phyloP scores from a whole-genome alignment of 2,888 invertebrate species.

The Drosophila meridiana region DNA sequence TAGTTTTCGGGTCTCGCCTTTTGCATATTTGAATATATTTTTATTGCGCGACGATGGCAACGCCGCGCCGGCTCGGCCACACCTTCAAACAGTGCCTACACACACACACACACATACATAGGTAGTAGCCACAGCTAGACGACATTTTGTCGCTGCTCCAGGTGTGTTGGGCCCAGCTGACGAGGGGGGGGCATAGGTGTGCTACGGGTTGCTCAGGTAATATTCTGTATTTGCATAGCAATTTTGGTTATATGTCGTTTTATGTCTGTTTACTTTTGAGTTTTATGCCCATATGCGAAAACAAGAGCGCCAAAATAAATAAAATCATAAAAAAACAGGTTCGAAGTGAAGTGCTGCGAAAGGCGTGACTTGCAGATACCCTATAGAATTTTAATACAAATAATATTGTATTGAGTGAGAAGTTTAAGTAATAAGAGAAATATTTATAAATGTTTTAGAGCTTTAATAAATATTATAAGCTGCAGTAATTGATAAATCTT shows the following conservation, averaged over 20 bases:
- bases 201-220: constrained; percentile 39
- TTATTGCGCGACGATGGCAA: constrained; percentile 61
- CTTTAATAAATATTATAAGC: too few species aligned
- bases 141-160: constrained; percentile 49
- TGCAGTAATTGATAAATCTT: neutral
- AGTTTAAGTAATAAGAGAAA: neutral
- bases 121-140: constrained; percentile 51
- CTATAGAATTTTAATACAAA: neutral
- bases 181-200: neutral
- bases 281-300: constrained; percentile 78
- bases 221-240: constrained; percentile 74
- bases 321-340: constrained; percentile 61
- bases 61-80: constrained; percentile 35
- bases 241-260: constrained; percentile 68
- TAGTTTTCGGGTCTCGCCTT: constrained; percentile 50
- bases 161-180: constrained; percentile 40
- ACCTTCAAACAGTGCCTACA: constrained; percentile 41
- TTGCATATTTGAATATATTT: constrained; percentile 60
- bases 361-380: constrained; percentile 1
- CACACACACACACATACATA: neutral
- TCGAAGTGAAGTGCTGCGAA: neutral
- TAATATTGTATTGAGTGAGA: neutral
- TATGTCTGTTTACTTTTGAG: constrained; percentile 74
- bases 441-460: too few species aligned
- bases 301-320: constrained; percentile 68